Percentiles rank a stretch among this genome's conserved stretches.
Conservation (phyloP, 1,140 invertebrate genomes). For the Colletes latitarsis region DNA sequence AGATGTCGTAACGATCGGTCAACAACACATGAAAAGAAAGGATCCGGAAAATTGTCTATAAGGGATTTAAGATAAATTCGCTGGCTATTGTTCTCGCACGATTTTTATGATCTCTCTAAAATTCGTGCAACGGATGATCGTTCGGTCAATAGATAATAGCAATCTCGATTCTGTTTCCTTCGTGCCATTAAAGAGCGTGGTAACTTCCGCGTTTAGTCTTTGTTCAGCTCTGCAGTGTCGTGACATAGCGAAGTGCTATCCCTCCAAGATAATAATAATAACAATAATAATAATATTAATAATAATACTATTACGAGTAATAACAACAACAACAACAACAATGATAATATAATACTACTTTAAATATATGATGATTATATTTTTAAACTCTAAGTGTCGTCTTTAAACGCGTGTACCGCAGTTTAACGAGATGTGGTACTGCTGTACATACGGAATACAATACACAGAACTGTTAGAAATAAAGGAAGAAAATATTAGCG, state of each 20-base stretch:
- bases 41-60: not conserved
- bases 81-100: not conserved
- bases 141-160: slow-evolving; percentile 16
- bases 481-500: slow-evolving; percentile 54
- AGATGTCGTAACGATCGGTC: slow-evolving; percentile 19
- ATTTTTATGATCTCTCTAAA: not conserved
- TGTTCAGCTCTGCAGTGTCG: slow-evolving; percentile 77
- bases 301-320: slow-evolving; percentile 65
- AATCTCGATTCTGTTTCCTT: slow-evolving; percentile 60
- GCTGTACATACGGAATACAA: slow-evolving; percentile 72
- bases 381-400: slow-evolving; percentile 82
- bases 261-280: slow-evolving; percentile 80
- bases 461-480: slow-evolving; percentile 72
- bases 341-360: slow-evolving; percentile 76
- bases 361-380: slow-evolving; percentile 81
- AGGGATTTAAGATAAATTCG: not conserved
- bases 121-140: not conserved
- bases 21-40: not conserved
- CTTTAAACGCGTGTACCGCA: slow-evolving; percentile 74
- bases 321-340: slow-evolving; percentile 61
- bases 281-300: slow-evolving; percentile 69
- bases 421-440: slow-evolving; percentile 66
- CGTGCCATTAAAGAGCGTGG: slow-evolving; percentile 81
- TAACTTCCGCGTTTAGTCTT: slow-evolving; percentile 79
- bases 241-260: slow-evolving; percentile 80